Percentiles rank a stretch among this genome's conserved stretches.
Evolutionary conservation across 23 tunicate species (phyloP).

Genomic region (Trididemnum clinides): DNA sequence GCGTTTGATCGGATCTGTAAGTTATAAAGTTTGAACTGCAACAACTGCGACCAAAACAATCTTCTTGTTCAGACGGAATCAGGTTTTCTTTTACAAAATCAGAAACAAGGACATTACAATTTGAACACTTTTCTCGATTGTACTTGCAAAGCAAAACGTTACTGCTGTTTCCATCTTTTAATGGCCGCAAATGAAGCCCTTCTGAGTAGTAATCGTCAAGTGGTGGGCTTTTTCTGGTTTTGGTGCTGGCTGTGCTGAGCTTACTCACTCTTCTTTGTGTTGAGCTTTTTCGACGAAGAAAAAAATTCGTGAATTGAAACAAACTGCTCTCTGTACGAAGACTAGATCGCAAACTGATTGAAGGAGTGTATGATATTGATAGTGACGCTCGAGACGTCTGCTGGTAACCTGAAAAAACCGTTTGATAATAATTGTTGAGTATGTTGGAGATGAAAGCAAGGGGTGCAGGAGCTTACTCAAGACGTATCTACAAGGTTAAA

Average conservation of each 20-base stretch:
- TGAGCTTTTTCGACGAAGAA: slow-evolving; percentile 4
- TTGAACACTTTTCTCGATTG: background rate
- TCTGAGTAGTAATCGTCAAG: background rate
- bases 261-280: slow-evolving; percentile 29
- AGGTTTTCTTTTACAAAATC: too few species aligned
- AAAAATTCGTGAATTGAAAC: slow-evolving; percentile 47
- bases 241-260: slow-evolving; percentile 25
- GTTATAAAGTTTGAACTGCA: background rate
- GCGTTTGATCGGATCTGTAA: background rate
- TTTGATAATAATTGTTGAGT: background rate
- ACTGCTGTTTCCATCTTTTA: background rate
- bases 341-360: slow-evolving; percentile 46
- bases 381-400: slow-evolving; percentile 84
- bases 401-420: slow-evolving; percentile 73
- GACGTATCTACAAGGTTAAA: too few species aligned
- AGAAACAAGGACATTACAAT: too few species aligned
- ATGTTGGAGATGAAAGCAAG: too few species aligned
- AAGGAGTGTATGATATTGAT: slow-evolving; percentile 72
- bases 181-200: background rate
- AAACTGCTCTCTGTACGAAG: slow-evolving; percentile 55
- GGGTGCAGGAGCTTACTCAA: too few species aligned
- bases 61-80: background rate
- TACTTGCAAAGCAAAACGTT: background rate
- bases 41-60: background rate
- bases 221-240: background rate